Base-by-base conservation (phyloP, 2,113 vertebrate genomes). In the Chascanopsetta lugubris region DNA sequence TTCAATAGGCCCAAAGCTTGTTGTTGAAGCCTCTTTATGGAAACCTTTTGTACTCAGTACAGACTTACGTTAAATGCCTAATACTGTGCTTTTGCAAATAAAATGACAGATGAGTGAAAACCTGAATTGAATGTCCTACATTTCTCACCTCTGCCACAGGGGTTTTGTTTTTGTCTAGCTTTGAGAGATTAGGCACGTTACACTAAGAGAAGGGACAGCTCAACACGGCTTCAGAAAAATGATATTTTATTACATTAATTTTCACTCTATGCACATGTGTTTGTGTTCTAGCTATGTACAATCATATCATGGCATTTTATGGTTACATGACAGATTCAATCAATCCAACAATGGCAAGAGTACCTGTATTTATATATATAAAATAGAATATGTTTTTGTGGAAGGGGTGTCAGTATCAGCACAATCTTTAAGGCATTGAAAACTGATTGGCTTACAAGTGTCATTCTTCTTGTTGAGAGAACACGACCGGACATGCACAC, bases 221-320 rank as follows among this genome's bases (percentile, higher is more conserved):
- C 15, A 42, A n/a, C 29, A 46, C 10, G 17, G n/a, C 21, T 6
- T 72, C 72, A 73, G 56, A 81, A 85, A 79, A 51, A 40, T 54
- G 22, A 66, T 72, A 40, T 42, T 74, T 75, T 76, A 61, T 81
- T 79, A 56, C 30, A 10, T 27, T 47, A 10, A 20, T 42, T 55
- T 20, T 58, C n/a, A 25, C 61, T 55, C 30, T 51, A 63, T 51
- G 72, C 58, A 72, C n/a, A 36, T 51, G 58, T 50, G 42, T 34
- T 38, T 61, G 32, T 34, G 43, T 17, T 72, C 47, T 57, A 73
- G 30, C n/a, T 82, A 72, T 84, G 67, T 84, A 86, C 83, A 89
- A 84, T 84, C 74, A 85, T 34, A 63, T 36, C 13, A 46, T 54
- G 18, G 62, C 69, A 77, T 63, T 30, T 61, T 5, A 49, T 1